Evolutionary conservation across 2,113 vertebrate species (phyloP).

Genomic region (Paramormyrops kingsleyae): DNA sequence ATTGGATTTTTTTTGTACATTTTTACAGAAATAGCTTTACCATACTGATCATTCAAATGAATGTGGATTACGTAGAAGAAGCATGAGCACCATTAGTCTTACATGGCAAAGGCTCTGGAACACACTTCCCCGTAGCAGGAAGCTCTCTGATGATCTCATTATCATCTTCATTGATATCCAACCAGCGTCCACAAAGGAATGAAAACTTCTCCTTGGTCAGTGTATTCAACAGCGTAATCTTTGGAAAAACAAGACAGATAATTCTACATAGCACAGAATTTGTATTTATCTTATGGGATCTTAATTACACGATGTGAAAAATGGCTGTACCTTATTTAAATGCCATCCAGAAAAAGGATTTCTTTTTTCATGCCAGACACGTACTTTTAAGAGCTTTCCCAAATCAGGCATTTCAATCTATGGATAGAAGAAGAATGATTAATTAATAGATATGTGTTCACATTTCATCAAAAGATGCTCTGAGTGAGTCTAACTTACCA

Average conservation of each 20-base stretch:
- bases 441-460: not conserved
- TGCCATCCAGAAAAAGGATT: constrained; percentile 91
- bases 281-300: not conserved
- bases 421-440: constrained; percentile 10
- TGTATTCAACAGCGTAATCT: constrained; percentile 87
- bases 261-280: not conserved
- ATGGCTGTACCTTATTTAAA: constrained; percentile 70
- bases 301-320: not conserved
- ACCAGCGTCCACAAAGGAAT: constrained; percentile 86
- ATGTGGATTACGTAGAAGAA: not conserved
- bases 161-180: constrained; percentile 93
- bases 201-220: constrained; percentile 87
- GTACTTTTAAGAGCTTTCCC: constrained; percentile 75
- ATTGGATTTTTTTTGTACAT: not conserved
- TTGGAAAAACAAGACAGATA: constrained; percentile 21
- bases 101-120: constrained; percentile 77
- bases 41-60: not conserved
- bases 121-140: constrained; percentile 68
- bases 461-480: not conserved
- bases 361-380: constrained; percentile 89
- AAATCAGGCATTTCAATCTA: constrained; percentile 88
- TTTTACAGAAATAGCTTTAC: not conserved
- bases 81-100: constrained; percentile 32
- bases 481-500: constrained; percentile 57
- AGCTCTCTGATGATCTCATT: constrained; percentile 87